Percentiles rank a stretch among this genome's conserved stretches.
phyloP scores from a whole-genome alignment of 2,113 vertebrate genomes.

The Brachionichthys hirsutus region DNA sequence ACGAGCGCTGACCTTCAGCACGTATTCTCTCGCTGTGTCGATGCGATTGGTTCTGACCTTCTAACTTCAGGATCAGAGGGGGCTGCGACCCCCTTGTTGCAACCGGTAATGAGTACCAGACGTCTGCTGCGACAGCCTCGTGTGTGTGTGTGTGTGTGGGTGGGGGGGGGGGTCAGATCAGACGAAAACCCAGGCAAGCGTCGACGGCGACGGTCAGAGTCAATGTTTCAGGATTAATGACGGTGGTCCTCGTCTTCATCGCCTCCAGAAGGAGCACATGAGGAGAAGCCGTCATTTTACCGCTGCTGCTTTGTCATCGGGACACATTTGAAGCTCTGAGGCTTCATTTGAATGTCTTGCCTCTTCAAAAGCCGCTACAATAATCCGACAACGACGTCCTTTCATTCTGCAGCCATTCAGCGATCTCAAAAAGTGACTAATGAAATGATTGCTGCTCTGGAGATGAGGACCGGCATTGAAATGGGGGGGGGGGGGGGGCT shows the following conservation, averaged over 20 bases:
- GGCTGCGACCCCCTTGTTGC: constrained; percentile 51
- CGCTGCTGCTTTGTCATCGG: too few species aligned
- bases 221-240: constrained; percentile 14
- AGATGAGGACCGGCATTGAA: background rate
- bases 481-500: background rate
- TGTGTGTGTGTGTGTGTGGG: too few species aligned
- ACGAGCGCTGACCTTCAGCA: constrained; percentile 54
- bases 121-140: constrained; percentile 29
- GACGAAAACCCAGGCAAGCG: constrained; percentile 24
- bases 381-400: too few species aligned
- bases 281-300: too few species aligned
- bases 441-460: constrained; percentile 1
- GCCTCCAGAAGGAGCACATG: too few species aligned
- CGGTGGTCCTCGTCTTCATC: background rate
- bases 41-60: constrained; percentile 64
- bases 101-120: constrained; percentile 60
- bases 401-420: too few species aligned
- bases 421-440: too few species aligned
- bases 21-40: constrained; percentile 31
- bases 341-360: too few species aligned
- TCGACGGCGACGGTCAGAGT: constrained; percentile 13
- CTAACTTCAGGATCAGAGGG: constrained; percentile 24
- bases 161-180: constrained; percentile 40
- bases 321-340: too few species aligned
- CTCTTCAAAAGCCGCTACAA: too few species aligned